Evolutionary conservation across 2,888 invertebrate genomes (phyloP).

Genomic region (Teinopalpus imperialis): DNA sequence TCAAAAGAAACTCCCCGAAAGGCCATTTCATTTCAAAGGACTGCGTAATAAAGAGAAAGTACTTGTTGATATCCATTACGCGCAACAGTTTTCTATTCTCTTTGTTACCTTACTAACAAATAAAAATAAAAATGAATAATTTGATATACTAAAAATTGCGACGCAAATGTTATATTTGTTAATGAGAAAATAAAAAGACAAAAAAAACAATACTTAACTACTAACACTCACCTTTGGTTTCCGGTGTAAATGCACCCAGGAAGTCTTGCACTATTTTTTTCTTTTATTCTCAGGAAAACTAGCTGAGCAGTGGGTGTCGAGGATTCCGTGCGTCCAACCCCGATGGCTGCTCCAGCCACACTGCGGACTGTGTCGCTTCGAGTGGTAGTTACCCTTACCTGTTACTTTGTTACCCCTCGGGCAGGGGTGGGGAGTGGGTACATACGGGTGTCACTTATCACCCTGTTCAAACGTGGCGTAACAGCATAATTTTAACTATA

Average conservation of each 20-base stretch:
- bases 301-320: not conserved
- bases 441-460: constrained; percentile 15
- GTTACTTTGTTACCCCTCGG: constrained; percentile 55
- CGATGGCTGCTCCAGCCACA: constrained; percentile 31
- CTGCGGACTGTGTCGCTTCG: constrained; percentile 45
- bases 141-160: no score
- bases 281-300: not conserved
- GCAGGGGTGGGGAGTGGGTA: constrained; percentile 30
- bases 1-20: constrained; percentile 1
- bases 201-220: constrained; percentile 9
- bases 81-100: constrained; percentile 53
- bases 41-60: constrained; percentile 25
- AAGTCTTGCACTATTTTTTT: no score
- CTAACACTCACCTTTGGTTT: no score
- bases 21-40: constrained; percentile 16
- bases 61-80: constrained; percentile 60
- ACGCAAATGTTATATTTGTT: no score
- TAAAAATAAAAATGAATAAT: no score
- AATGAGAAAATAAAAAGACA: no score
- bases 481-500: constrained; percentile 26
- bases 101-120: no score
- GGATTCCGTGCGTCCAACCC: constrained; percentile 28
- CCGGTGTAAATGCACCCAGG: no score
- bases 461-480: constrained; percentile 15
- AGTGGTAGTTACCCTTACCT: constrained; percentile 57